Conservation (phyloP, 2,113 vertebrate species). For the Mastomys coucha region DNA sequence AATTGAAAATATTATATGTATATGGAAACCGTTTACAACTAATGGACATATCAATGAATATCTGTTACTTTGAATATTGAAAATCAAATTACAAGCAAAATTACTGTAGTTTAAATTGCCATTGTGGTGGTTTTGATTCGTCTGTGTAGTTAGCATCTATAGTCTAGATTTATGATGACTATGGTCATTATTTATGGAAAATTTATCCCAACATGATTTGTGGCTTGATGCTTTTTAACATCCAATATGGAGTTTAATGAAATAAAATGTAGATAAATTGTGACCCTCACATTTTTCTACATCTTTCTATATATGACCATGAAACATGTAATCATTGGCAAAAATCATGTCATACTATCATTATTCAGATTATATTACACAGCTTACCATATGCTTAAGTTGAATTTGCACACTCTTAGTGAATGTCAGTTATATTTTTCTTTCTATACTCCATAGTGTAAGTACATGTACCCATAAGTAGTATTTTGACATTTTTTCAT, state of each 20-base stretch:
- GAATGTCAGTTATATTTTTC: conserved; percentile 7
- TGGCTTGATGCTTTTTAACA: conserved; percentile 78
- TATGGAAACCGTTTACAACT: conserved; percentile 83
- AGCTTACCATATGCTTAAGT: conserved; percentile 32
- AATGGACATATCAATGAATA: conserved; percentile 80
- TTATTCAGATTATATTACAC: conserved; percentile 1
- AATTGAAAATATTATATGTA: conserved; percentile 80
- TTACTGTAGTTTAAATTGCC: conserved; percentile 87
- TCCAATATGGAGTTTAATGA: conserved; percentile 76
- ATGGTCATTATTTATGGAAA: conserved; percentile 85
- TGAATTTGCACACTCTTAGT: conserved; percentile 31
- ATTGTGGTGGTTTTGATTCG: conserved; percentile 85
- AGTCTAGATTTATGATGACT: conserved; percentile 84
- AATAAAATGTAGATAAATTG: conserved; percentile 83
- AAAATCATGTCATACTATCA: conserved; percentile 3
- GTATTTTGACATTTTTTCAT: conserved; percentile 55
- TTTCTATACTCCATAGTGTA: not conserved
- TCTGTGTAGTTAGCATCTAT: conserved; percentile 85
- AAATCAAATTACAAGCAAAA: conserved; percentile 84
- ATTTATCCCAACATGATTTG: conserved; percentile 86
- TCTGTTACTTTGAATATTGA: conserved; percentile 82
- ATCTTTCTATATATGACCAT: not conserved
- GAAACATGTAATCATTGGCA: not conserved
- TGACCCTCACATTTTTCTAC: conserved; percentile 65
- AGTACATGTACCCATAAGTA: not conserved